These are phyloP conservation scores for Anarsia innoxiella DNA, from an alignment of 2,888 invertebrate genomes.

Conservation along the genomic window DNA sequence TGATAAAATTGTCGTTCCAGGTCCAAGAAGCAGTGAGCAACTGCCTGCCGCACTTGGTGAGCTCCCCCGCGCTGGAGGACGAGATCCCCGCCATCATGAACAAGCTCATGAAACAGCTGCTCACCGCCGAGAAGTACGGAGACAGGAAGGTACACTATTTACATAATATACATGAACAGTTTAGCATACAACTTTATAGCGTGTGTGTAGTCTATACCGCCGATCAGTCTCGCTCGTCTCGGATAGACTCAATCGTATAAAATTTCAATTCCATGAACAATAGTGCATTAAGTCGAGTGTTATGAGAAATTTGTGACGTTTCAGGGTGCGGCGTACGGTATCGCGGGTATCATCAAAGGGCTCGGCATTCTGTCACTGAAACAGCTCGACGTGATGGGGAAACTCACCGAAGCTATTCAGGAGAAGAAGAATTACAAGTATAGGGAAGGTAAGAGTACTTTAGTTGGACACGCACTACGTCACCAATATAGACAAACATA, in stretches of 20 bases:
- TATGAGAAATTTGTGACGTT: not conserved
- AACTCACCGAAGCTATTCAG: slow-evolving; percentile 93
- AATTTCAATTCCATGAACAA: not conserved
- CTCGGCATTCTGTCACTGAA: slow-evolving; percentile 96
- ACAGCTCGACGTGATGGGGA: slow-evolving; percentile 96
- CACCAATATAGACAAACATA: too few species aligned
- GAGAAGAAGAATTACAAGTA: slow-evolving; percentile 97
- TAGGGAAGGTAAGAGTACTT: slow-evolving; percentile 91
- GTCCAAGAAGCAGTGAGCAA: slow-evolving; percentile 98
- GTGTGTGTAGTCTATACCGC: too few species aligned
- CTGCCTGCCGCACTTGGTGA: slow-evolving; percentile 93
- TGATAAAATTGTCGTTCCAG: slow-evolving; percentile 43
- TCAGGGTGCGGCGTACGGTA: slow-evolving; percentile 96
- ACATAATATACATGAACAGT: too few species aligned
- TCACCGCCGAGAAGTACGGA: slow-evolving; percentile 95
- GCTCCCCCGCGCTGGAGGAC: slow-evolving; percentile 87
- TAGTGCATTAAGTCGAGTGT: not conserved
- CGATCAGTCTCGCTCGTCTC: too few species aligned
- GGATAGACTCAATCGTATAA: too few species aligned
- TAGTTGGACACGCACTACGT: too few species aligned
- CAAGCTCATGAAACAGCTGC: slow-evolving; percentile 88
- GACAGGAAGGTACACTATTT: slow-evolving; percentile 83
- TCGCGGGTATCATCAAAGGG: slow-evolving; percentile 97
- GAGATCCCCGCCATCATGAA: slow-evolving; percentile 92
- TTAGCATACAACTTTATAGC: too few species aligned